Conservation (phyloP, 2,113 vertebrate genomes). For the Trematocara stigmaticum region DNA sequence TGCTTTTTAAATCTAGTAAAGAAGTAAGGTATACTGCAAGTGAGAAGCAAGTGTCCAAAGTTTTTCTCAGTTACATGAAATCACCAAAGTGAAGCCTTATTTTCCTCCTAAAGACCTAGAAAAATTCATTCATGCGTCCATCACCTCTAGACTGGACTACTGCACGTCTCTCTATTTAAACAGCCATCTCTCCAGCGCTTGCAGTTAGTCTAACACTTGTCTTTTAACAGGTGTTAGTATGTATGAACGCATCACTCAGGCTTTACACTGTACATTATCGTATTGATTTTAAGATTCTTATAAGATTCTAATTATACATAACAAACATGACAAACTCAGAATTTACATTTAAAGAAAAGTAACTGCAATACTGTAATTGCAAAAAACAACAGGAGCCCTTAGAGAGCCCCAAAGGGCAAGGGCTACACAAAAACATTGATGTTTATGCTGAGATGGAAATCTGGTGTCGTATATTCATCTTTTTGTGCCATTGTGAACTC, state of each 20-base stretch:
- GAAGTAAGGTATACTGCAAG: accelerated
- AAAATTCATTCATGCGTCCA: accelerated
- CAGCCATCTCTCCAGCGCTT: accelerated
- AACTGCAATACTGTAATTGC: not conserved
- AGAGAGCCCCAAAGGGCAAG: not conserved
- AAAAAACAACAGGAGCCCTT: not conserved
- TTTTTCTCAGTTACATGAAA: not conserved
- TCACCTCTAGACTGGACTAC: not conserved
- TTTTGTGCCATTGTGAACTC: not conserved
- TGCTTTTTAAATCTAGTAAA: not conserved
- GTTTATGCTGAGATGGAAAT: not conserved
- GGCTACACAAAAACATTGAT: accelerated
- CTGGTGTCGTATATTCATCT: not conserved
- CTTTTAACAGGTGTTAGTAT: not conserved
- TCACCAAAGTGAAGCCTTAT: accelerated
- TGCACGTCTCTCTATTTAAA: accelerated
- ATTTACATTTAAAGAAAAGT: not conserved
- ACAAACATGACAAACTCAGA: not conserved
- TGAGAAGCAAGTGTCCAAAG: not conserved
- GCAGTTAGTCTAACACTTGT: not conserved
- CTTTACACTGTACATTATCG: not conserved
- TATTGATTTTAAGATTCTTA: not conserved
- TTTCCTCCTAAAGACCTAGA: not conserved
- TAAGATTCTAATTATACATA: not conserved
- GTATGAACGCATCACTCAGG: not conserved